A percentile compares a stretch with the other conserved stretches of the same genome.
These are phyloP conservation scores for Spea hammondii DNA, from an alignment of 2,797 vertebrate genomes.

Conservation along the genomic window DNA sequence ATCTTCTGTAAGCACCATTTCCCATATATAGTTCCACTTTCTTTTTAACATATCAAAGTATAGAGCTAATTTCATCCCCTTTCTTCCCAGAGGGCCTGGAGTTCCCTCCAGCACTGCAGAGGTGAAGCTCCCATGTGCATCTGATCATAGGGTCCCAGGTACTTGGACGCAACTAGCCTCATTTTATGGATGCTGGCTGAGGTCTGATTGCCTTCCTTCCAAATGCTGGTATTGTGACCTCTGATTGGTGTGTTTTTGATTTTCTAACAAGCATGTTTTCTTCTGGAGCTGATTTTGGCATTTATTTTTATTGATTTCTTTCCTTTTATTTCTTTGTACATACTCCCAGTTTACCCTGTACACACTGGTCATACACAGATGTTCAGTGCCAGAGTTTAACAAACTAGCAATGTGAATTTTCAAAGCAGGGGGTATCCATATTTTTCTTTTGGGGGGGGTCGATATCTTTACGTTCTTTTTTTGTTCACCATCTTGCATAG, in stretches of 20 bases:
- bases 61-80: constrained; percentile 5
- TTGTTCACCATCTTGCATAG: no score
- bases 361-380: no score
- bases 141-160: constrained; percentile 28
- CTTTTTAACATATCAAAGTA: constrained; percentile 1
- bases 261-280: constrained; percentile 36
- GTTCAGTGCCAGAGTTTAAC: no score
- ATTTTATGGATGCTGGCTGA: constrained; percentile 21
- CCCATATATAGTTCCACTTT: not conserved
- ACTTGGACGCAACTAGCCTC: constrained; percentile 4
- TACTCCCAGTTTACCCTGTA: not conserved
- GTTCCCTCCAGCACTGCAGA: constrained; percentile 14
- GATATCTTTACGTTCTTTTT: no score
- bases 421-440: no score
- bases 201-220: constrained; percentile 12
- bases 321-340: not conserved
- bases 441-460: no score
- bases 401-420: no score
- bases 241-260: constrained; percentile 34
- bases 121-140: constrained; percentile 27
- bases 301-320: constrained; percentile 16
- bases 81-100: constrained; percentile 1
- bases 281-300: constrained; percentile 28
- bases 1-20: not conserved
- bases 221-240: constrained; percentile 24